phyloP scores from a whole-genome alignment of 2,888 invertebrate species.

The Altica lythri region DNA sequence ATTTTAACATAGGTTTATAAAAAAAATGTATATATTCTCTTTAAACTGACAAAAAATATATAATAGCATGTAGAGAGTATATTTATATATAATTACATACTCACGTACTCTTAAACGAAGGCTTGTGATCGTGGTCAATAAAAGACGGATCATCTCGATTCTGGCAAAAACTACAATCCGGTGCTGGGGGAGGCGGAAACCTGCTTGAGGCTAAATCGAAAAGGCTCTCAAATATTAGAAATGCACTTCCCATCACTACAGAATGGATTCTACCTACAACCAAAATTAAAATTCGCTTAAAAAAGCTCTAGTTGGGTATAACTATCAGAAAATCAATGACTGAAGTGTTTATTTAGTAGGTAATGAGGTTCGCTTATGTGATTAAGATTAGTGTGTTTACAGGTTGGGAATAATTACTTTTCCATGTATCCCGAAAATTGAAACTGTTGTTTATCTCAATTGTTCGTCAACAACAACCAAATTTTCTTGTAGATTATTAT shows the following conservation, averaged over 20 bases:
- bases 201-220: background rate
- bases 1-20: no score
- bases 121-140: no score
- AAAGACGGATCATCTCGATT: no score
- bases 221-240: background rate
- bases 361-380: constrained; percentile 32
- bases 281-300: background rate
- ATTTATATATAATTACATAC: no score
- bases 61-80: no score
- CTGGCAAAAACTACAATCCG: no score
- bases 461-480: no score
- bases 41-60: no score
- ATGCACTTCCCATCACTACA: background rate
- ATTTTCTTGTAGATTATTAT: no score
- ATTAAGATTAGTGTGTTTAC: constrained; percentile 35
- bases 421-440: constrained; percentile 31
- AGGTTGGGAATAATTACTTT: constrained; percentile 35
- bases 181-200: background rate
- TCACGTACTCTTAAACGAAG: no score
- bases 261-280: background rate
- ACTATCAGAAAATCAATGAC: constrained; percentile 41
- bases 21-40: no score
- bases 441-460: no score
- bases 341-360: constrained; percentile 29
- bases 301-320: background rate